phyloP scores from a whole-genome alignment of 2,888 invertebrate genomes.

The Amblyjoppa proteus region DNA sequence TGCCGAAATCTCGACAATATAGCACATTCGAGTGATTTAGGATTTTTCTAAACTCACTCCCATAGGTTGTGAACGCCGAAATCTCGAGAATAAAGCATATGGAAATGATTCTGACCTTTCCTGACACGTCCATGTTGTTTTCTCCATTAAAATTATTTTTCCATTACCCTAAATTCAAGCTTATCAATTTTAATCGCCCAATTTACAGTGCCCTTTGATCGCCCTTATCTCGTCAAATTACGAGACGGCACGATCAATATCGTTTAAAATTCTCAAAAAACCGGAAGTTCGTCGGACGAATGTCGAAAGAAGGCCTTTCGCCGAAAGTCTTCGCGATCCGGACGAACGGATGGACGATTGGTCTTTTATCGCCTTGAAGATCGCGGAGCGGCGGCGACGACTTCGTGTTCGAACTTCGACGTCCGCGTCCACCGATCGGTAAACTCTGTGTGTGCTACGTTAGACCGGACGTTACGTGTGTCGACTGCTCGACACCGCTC shows the following conservation, averaged over 20 bases:
- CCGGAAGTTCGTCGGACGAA: not conserved
- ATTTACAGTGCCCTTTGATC: too few relatives aligned
- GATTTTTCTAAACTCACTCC: too few relatives aligned
- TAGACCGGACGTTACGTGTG: conserved; percentile 70
- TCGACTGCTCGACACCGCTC: conserved; percentile 55
- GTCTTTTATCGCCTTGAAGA: conserved; percentile 54
- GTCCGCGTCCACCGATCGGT: conserved; percentile 9
- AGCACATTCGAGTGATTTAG: too few relatives aligned
- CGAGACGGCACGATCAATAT: not conserved
- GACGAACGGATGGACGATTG: not conserved
- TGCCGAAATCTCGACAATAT: too few relatives aligned
- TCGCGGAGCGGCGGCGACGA: conserved; percentile 32
- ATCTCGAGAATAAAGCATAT: too few relatives aligned
- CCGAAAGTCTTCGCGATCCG: not conserved
- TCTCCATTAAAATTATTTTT: too few relatives aligned
- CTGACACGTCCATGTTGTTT: too few relatives aligned
- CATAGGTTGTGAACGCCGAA: too few relatives aligned
- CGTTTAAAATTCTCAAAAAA: not conserved
- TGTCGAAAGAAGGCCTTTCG: not conserved
- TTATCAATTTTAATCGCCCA: too few relatives aligned
- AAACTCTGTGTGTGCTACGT: conserved; percentile 41
- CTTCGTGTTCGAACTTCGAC: conserved; percentile 4
- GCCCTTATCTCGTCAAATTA: too few relatives aligned
- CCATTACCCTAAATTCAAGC: too few relatives aligned
- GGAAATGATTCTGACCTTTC: too few relatives aligned